Evolutionary conservation across 2,888 invertebrate genomes (phyloP), one percentile per base, ranked within the genome.

Genomic region (Ceratothoa steindachneri): DNA sequence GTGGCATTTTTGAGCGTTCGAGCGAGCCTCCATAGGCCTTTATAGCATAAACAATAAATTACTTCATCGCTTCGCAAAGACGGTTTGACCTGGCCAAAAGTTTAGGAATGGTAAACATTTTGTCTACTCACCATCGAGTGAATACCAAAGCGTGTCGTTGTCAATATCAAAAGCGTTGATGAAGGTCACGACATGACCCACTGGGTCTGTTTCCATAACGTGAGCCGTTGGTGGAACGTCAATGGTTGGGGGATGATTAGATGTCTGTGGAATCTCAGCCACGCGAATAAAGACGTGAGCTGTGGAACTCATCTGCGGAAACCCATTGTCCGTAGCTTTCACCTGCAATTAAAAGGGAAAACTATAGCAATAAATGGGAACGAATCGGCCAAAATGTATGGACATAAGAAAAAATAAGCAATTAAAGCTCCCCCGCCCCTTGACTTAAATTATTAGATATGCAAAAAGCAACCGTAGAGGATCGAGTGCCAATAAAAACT

Each of bases 261-360:
- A 78, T 1, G 67, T 31, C 22, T 31, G 52, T 0, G 77, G 76
- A 82, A 92, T 85, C 84, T 96, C 95, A 60, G 88, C 88, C 30
- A 97, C 90, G 75, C 88, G 86, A 53, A 97, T 90, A 76, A 90
- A 89, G 69, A 97, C 91, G 81, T 92, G 88, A 70, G 92, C 92
- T 30, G 91, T 90, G 64, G 92, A 91, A 55, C 90, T 89, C 81
- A 93, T 86, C 80, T 88, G 85, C 5, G 91, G 91, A 12, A 84
- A 85, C 9, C 90, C 93, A 82, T 91, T 91, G 85, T 97, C 97
- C 71, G 88, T 89, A 80, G 93, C 92, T 75, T 88, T 87, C 15
- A 97, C 95, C 89, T 96, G 95, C 69, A 97, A 87, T 64, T 15
- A 4, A 19, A n/a, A n/a, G n/a, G n/a, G n/a, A n/a, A n/a, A n/a